phyloP scores from a whole-genome alignment of 1,140 invertebrate species.

The Ceratina japonica region DNA sequence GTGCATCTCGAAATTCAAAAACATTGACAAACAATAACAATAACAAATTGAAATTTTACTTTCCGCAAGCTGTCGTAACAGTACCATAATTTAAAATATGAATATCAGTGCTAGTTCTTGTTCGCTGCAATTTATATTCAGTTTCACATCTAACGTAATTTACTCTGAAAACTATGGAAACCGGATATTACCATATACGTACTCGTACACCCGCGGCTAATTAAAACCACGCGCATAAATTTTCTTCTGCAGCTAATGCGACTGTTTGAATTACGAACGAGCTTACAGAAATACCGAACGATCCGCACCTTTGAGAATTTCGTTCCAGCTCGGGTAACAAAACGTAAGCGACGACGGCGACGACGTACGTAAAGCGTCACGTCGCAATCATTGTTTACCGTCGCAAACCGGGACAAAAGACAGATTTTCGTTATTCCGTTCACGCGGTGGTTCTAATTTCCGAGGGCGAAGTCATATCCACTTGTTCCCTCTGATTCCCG shows the following conservation, averaged over 20 bases:
- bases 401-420: constrained; percentile 40
- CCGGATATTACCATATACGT: no score
- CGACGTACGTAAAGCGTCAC: constrained; percentile 3
- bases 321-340: constrained; percentile 17
- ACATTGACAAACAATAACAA: no score
- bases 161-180: not conserved
- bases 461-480: constrained; percentile 49
- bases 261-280: not conserved
- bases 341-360: constrained; percentile 22
- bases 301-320: not conserved
- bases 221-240: not conserved
- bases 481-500: constrained; percentile 43
- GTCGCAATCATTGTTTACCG: constrained; percentile 52
- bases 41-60: no score
- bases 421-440: constrained; percentile 60
- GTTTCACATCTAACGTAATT: not conserved
- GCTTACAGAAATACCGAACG: not conserved
- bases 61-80: no score
- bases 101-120: no score
- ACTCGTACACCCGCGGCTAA: not conserved
- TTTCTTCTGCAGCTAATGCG: not conserved
- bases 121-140: no score
- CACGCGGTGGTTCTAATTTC: constrained; percentile 64
- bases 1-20: no score
- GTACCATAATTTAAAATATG: no score